Base-by-base conservation (phyloP, 1,140 invertebrate species). In the Procambarus clarkii region DNA sequence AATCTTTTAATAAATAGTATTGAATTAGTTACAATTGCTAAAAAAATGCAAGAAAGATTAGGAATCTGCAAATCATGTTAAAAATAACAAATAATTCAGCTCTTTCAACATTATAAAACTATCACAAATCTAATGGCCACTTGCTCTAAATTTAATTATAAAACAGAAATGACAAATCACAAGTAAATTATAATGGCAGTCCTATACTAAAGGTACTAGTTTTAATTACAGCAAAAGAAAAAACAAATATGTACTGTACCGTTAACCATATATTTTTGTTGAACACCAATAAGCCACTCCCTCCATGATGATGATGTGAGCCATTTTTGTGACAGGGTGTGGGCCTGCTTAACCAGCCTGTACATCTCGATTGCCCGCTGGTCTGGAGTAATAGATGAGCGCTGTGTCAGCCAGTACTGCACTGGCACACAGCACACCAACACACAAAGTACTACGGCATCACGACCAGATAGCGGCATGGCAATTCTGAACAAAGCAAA, bases 391-490 rank as follows among this genome's bases (percentile, higher is more conserved):
- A 86, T 24, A 34, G 46, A 45, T 34, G 89, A 86, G 11, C 15
- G 24, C 60, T 80, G 69, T 85, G 83, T 79, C 44, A 91, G 46
- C 89, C 89, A 91, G 58, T 86, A 81, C 77, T 91, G 89, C n/a
- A 91, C n/a, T 7, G 89, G 89, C 24, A 91, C 89, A 86, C 89
- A 91, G 76, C 50, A 91, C 58, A 91, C 46, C 74, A 91, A 83
- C 58, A 91, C 64, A 58, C 89, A 85, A 44, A 91, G 79, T 24
- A 91, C 60, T 34, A 77, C 89, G 80, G 84, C 84, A 54, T 91
- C 89, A 78, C 89, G 74, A 2, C 84, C 84, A 45, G 58, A 80
- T 9, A 91, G 45, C 4, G 89, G 83, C 89, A 91, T 91, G 80
- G n/a, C 48, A 34, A 34, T 13, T 71, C 69, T 71, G 64, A 21